These are phyloP conservation scores for Apolygus lucorum DNA, from an alignment of 1,140 invertebrate genomes.

Conservation along the genomic window DNA sequence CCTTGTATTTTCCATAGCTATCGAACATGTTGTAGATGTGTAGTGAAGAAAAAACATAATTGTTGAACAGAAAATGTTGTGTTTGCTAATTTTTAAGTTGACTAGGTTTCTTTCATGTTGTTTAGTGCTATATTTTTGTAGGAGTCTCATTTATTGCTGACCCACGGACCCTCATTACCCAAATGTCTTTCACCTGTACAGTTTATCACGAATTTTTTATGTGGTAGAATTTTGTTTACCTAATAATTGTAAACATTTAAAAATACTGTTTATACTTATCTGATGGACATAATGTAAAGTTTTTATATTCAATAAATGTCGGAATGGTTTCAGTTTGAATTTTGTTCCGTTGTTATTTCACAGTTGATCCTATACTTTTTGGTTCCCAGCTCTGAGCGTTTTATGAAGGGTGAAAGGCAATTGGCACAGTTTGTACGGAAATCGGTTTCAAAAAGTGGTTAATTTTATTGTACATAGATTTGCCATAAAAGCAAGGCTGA, in stretches of 20 bases:
- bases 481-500: neutral
- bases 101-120: constrained; percentile 12
- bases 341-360: neutral
- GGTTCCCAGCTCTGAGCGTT: neutral
- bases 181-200: constrained; percentile 30
- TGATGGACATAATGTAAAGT: neutral
- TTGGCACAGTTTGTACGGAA: neutral
- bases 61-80: neutral
- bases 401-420: neutral
- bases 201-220: constrained; percentile 23
- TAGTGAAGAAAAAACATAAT: too few relatives aligned
- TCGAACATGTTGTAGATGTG: too few relatives aligned
- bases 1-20: too few relatives aligned
- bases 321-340: constrained; percentile 3
- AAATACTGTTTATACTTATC: constrained; percentile 5
- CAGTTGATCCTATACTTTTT: neutral
- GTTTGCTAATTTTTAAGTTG: constrained; percentile 1
- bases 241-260: constrained; percentile 9
- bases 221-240: neutral
- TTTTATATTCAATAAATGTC: constrained; percentile 11
- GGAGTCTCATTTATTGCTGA: constrained; percentile 25
- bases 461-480: neutral
- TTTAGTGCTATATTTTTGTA: constrained; percentile 22
- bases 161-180: constrained; percentile 28
- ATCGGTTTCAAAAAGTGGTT: neutral